phyloP scores from a whole-genome alignment of 2,113 vertebrate genomes.

The Saccopteryx leptura region DNA sequence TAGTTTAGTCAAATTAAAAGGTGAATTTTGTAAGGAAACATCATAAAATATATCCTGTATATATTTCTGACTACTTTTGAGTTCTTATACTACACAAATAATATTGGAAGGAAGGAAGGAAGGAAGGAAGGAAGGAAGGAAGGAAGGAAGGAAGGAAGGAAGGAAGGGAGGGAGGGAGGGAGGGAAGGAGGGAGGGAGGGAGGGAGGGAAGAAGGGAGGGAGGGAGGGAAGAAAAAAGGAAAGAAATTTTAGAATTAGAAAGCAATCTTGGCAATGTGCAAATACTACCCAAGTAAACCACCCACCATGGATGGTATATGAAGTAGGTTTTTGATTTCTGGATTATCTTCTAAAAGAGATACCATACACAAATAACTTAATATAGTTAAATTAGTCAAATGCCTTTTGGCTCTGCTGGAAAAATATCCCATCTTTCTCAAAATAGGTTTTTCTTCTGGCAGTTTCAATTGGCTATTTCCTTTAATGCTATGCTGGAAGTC shows the following conservation, averaged over 20 bases:
- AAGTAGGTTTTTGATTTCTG: neutral
- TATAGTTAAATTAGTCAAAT: neutral
- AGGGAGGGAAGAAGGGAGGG: neutral
- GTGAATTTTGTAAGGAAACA: neutral
- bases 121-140: fast-evolving
- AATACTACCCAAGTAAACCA: neutral
- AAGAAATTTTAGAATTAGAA: neutral
- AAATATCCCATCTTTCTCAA: constrained; percentile 29
- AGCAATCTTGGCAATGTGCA: neutral
- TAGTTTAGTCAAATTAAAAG: neutral
- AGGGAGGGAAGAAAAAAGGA: neutral
- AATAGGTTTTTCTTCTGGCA: neutral
- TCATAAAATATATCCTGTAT: neutral
- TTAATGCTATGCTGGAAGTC: neutral
- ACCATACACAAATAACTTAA: neutral
- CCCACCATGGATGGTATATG: neutral
- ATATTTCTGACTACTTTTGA: neutral
- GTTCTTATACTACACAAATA: neutral
- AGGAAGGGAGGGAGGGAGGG: too few species aligned
- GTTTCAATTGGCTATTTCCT: neutral
- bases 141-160: fast-evolving
- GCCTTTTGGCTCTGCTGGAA: neutral
- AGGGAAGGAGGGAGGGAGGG: neutral
- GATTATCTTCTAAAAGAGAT: neutral
- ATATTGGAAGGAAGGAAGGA: neutral